Evolutionary conservation across 1,140 invertebrate species (phyloP).

Genomic region (Philotrypesis tridentata): DNA sequence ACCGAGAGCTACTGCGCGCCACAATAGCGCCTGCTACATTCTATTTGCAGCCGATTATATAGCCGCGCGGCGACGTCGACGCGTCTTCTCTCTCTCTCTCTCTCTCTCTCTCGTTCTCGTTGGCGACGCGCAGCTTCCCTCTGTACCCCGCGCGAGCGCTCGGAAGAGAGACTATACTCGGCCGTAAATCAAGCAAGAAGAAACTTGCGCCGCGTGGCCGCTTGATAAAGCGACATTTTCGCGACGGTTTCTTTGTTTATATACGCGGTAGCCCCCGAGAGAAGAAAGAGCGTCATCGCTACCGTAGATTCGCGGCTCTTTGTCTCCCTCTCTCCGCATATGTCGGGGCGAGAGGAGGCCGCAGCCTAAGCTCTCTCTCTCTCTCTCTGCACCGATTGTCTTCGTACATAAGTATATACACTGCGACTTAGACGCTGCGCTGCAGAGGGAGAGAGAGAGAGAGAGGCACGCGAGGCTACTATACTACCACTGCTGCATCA

Average conservation of each 20-base stretch:
- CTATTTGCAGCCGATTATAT: conserved; percentile 29
- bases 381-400: neutral
- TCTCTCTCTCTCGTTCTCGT: conserved; percentile 47
- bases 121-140: neutral
- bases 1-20: too few relatives aligned
- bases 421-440: too few relatives aligned
- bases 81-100: conserved; percentile 54
- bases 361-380: neutral
- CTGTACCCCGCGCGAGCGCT: neutral
- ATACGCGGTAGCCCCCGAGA: neutral
- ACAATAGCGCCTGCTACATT: neutral
- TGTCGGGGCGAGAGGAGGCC: neutral
- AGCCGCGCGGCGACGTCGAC: conserved; percentile 27
- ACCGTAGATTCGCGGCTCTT: neutral
- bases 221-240: conserved; percentile 38
- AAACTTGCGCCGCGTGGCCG: conserved; percentile 14
- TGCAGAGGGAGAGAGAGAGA: too few relatives aligned
- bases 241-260: conserved; percentile 31
- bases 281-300: conserved; percentile 5
- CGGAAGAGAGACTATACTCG: conserved; percentile 2
- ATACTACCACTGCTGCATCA: too few relatives aligned
- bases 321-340: neutral
- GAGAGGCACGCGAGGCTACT: too few relatives aligned
- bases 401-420: neutral
- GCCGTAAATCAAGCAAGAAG: conserved; percentile 27